A percentile compares a stretch with the other conserved stretches of the same genome.
Conservation (phyloP, 2,888 invertebrate genomes). For the Clanis bilineata region DNA sequence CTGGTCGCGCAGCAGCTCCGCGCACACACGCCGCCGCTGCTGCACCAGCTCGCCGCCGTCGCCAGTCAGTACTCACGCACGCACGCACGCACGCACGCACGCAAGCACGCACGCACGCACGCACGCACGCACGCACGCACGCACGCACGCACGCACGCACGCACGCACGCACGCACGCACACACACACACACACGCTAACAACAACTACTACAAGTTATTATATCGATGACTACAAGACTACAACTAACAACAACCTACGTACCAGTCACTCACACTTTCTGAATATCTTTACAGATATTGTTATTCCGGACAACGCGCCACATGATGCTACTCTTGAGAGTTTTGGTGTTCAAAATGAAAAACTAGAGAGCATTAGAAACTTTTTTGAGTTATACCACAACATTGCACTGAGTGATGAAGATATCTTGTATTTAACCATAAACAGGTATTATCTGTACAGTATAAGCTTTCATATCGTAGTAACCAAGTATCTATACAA, state of each 20-base stretch:
- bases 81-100: no score
- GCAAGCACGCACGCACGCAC: no score
- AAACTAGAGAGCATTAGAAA: background rate
- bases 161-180: no score
- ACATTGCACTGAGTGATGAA: background rate
- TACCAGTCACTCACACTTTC: background rate
- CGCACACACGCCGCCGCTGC: no score
- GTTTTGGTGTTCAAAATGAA: constrained; percentile 3
- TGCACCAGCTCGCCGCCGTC: background rate
- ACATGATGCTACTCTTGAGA: no score
- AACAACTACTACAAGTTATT: no score
- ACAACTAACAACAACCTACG: background rate
- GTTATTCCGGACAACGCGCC: no score
- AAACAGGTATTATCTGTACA: background rate
- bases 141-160: no score
- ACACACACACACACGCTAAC: background rate
- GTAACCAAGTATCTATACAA: no score
- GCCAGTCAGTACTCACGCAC: background rate
- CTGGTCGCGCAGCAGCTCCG: constrained; percentile 19
- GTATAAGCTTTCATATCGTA: no score
- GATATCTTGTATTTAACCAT: constrained; percentile 3
- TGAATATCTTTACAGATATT: background rate
- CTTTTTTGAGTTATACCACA: background rate
- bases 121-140: no score
- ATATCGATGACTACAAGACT: no score